Evolutionary conservation across 1,140 invertebrate genomes (phyloP).

Genomic region (Battus philenor): DNA sequence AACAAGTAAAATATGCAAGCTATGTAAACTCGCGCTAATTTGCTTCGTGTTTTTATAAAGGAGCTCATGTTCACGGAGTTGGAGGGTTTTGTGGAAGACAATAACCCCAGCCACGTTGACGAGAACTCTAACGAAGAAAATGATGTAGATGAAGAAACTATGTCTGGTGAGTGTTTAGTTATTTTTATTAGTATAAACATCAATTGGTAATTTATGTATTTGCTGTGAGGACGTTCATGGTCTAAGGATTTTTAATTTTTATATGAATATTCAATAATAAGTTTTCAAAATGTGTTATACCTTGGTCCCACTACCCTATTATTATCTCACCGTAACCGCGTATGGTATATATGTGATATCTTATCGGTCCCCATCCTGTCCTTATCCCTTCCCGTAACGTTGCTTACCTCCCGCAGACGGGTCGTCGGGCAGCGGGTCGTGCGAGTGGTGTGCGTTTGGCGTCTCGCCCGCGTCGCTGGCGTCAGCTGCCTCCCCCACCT

Average conservation of each 20-base stretch:
- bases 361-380: not conserved
- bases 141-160: slow-evolving; percentile 89
- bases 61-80: slow-evolving; percentile 81
- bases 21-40: too few species aligned
- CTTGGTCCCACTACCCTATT: too few species aligned
- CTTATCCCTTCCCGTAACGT: slow-evolving; percentile 6
- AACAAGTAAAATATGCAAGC: too few species aligned
- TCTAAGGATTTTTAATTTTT: too few species aligned
- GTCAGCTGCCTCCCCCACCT: slow-evolving; percentile 13
- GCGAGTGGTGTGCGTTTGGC: slow-evolving; percentile 22
- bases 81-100: slow-evolving; percentile 80
- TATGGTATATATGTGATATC: too few species aligned
- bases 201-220: too few species aligned
- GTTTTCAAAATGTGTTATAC: too few species aligned
- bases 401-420: slow-evolving; percentile 34
- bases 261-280: too few species aligned
- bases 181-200: too few species aligned
- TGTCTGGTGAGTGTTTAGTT: slow-evolving; percentile 79
- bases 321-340: too few species aligned
- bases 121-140: slow-evolving; percentile 86
- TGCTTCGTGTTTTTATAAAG: slow-evolving; percentile 52
- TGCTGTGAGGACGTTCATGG: slow-evolving; percentile 14
- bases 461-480: slow-evolving; percentile 11
- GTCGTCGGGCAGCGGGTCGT: slow-evolving; percentile 49
- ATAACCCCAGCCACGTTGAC: slow-evolving; percentile 50